A percentile compares a stretch with the other conserved stretches of the same genome.
These are phyloP conservation scores for Linurgus olivaceus DNA, from an alignment of 2,797 vertebrate genomes.

Conservation along the genomic window DNA sequence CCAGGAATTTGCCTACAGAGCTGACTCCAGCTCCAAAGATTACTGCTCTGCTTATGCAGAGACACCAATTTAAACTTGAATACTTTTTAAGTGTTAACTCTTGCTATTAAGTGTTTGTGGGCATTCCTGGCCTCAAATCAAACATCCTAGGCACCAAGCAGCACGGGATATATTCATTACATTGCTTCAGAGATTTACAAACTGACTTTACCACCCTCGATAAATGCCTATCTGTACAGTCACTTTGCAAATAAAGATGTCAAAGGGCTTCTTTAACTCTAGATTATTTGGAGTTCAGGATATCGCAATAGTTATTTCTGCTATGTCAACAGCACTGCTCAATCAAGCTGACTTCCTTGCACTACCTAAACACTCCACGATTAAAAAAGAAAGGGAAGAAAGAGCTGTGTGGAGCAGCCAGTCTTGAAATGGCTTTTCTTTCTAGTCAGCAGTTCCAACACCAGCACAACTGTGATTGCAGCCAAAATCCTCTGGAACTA, in stretches of 20 bases:
- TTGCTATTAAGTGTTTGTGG: constrained; percentile 10
- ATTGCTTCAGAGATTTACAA: not conserved
- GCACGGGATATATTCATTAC: not conserved
- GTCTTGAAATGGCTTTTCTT: not conserved
- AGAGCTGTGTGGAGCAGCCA: not conserved
- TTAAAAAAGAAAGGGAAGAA: not conserved
- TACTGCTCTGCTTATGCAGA: not conserved
- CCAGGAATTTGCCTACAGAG: constrained; percentile 39
- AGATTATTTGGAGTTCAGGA: not conserved
- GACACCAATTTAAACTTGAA: constrained; percentile 1
- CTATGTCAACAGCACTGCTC: not conserved
- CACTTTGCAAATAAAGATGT: not conserved
- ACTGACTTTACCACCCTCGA: not conserved
- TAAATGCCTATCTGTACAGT: rapidly evolving
- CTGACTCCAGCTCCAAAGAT: not conserved
- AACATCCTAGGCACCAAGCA: not conserved
- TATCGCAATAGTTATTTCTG: not conserved
- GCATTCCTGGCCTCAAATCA: constrained; percentile 40
- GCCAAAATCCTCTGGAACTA: not conserved
- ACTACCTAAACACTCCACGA: not conserved
- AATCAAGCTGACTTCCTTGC: not conserved
- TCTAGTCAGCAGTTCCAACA: not conserved
- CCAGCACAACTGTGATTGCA: not conserved
- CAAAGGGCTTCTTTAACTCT: not conserved
- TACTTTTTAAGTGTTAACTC: constrained; percentile 22